Percentiles rank a stretch among this genome's conserved stretches.
phyloP scores from a whole-genome alignment of 2,113 vertebrate genomes.

The Chaenocephalus aceratus region DNA sequence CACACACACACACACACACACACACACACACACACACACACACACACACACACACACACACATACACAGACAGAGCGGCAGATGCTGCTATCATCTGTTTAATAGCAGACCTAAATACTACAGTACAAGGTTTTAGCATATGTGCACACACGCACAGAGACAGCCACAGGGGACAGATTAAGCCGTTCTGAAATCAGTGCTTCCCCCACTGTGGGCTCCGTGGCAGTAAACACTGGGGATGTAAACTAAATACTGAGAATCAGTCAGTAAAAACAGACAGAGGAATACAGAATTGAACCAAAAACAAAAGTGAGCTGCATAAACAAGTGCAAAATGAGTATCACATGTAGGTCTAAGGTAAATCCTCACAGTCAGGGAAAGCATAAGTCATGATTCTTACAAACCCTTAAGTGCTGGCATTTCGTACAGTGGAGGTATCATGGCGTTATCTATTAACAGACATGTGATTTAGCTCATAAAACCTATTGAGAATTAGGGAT shows the following conservation, averaged over 20 bases:
- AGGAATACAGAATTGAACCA: not conserved
- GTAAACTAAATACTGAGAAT: slow-evolving; percentile 22
- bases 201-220: slow-evolving; percentile 18
- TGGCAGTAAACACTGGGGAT: slow-evolving; percentile 29
- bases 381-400: not conserved
- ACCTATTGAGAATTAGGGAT: not conserved
- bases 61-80: slow-evolving; percentile 8
- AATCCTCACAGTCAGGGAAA: not conserved
- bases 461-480: not conserved
- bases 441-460: not conserved
- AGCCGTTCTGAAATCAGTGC: slow-evolving; percentile 42
- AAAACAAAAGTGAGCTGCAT: slow-evolving; percentile 4
- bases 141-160: not conserved
- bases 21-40: slow-evolving; percentile 6
- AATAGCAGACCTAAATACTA: slow-evolving; percentile 68
- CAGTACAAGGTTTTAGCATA: not conserved
- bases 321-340: not conserved
- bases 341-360: not conserved
- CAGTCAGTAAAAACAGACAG: not conserved
- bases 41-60: slow-evolving; percentile 18
- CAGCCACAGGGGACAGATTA: slow-evolving; percentile 44
- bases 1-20: not conserved
- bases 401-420: not conserved
- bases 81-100: slow-evolving; percentile 66
- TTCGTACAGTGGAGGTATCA: too few species aligned